phyloP scores from a whole-genome alignment of 2,113 vertebrate species.

The Hassar affinis region DNA sequence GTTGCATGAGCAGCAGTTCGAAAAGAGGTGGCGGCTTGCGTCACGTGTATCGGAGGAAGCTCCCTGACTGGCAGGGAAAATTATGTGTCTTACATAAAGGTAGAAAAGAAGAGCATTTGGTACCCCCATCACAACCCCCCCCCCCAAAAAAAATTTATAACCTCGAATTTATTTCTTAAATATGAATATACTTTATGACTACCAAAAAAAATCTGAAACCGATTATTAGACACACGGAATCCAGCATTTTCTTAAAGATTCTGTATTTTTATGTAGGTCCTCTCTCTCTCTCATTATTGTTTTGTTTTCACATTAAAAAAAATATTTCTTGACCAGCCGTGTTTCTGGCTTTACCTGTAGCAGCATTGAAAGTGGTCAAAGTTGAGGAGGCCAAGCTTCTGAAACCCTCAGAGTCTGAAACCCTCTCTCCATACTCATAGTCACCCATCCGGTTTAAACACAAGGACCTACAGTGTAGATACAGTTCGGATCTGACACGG shows the following conservation, averaged over 20 bases:
- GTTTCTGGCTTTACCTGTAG: constrained; percentile 73
- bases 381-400: constrained; percentile 73
- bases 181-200: too few relatives aligned
- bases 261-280: not conserved
- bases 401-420: constrained; percentile 63
- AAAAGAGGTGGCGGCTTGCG: too few relatives aligned
- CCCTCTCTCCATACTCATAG: constrained; percentile 37
- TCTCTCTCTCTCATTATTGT: not conserved
- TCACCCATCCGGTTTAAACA: constrained; percentile 16
- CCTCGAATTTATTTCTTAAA: too few relatives aligned
- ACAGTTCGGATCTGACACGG: constrained; percentile 14
- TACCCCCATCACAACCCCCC: too few relatives aligned
- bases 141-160: too few relatives aligned
- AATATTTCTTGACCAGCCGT: not conserved
- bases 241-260: not conserved
- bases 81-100: too few relatives aligned
- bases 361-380: constrained; percentile 77
- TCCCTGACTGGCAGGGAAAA: too few relatives aligned
- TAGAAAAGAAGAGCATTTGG: too few relatives aligned
- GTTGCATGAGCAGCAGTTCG: too few relatives aligned
- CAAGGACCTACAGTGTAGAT: not conserved
- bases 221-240: not conserved
- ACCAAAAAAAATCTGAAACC: not conserved
- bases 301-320: not conserved
- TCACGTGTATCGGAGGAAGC: too few relatives aligned